A percentile compares a stretch with the other conserved stretches of the same genome.
Conservation (phyloP, 64 coral and sea anemone genomes). For the Exaiptasia diaphana region DNA sequence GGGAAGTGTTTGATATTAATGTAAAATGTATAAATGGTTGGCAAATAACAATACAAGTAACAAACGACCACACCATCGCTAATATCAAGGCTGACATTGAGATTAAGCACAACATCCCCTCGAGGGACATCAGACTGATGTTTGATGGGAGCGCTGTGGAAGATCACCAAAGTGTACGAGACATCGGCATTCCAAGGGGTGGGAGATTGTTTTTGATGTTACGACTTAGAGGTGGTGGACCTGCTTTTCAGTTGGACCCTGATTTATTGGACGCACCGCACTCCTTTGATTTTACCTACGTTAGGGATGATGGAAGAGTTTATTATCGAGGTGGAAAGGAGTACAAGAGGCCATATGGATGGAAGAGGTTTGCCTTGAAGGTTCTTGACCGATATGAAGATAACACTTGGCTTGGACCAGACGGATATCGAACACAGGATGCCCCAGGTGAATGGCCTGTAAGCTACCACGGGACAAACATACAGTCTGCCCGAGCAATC, state of each 20-base stretch:
- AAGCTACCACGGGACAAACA: constrained; percentile 45
- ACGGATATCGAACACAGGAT: constrained; percentile 29
- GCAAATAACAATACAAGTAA: background rate
- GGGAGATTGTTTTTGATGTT: constrained; percentile 38
- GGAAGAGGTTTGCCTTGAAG: constrained; percentile 49
- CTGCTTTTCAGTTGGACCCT: constrained; percentile 32
- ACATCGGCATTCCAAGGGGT: background rate
- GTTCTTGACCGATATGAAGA: constrained; percentile 11
- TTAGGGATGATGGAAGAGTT: constrained; percentile 27
- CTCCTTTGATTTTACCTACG: constrained; percentile 35
- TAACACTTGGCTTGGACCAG: constrained; percentile 41
- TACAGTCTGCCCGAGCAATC: constrained; percentile 16
- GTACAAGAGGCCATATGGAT: constrained; percentile 54
- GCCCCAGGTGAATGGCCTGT: constrained; percentile 47
- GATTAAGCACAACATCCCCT: constrained; percentile 25
- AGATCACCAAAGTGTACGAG: constrained; percentile 19
- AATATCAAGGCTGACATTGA: constrained; percentile 25
- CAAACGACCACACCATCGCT: background rate
- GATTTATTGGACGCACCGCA: constrained; percentile 15
- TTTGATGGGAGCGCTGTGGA: constrained; percentile 30
- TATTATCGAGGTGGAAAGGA: constrained; percentile 27
- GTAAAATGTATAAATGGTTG: constrained; percentile 11
- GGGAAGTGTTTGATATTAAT: constrained; percentile 16
- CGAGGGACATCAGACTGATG: constrained; percentile 17
- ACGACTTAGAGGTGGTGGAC: background rate